Conservation (phyloP, 2,113 vertebrate genomes). For the Poeciliopsis occidentalis region DNA sequence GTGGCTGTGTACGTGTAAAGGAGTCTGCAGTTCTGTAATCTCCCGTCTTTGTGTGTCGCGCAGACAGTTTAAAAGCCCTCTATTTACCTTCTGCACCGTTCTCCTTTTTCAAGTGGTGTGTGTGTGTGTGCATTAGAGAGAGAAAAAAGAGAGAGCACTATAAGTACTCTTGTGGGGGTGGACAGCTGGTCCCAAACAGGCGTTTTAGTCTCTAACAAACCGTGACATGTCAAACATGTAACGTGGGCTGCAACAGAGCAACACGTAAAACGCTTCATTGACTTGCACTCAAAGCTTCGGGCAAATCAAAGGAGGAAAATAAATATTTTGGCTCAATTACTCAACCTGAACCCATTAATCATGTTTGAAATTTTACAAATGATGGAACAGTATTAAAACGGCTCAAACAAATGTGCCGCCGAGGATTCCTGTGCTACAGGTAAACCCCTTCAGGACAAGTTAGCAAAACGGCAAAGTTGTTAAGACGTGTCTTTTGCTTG, state of each 20-base stretch:
- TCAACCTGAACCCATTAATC: conserved; percentile 62
- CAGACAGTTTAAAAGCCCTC: conserved; percentile 80
- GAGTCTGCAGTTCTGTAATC: conserved; percentile 67
- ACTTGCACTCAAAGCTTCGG: conserved; percentile 52
- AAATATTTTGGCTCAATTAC: conserved; percentile 30
- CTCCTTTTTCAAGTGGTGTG: conserved; percentile 51
- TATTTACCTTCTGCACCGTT: conserved; percentile 79
- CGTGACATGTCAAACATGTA: conserved; percentile 72
- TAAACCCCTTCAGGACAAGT: conserved; percentile 51
- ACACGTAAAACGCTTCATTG: conserved; percentile 70
- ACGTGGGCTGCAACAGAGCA: conserved; percentile 51
- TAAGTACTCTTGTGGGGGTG: conserved; percentile 54
- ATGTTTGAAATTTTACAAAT: conserved; percentile 55
- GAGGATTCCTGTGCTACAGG: conserved; percentile 41
- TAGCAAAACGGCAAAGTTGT: conserved; percentile 53
- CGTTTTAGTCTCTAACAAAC: conserved; percentile 71
- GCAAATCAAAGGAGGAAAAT: conserved; percentile 46
- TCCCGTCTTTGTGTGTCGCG: conserved; percentile 70
- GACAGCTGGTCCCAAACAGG: conserved; percentile 73
- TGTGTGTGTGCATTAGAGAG: conserved; percentile 2
- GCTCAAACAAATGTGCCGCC: conserved; percentile 52
- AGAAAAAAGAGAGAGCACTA: conserved; percentile 23
- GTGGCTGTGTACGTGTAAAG: conserved; percentile 28
- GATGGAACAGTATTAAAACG: conserved; percentile 50
- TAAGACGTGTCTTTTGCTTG: conserved; percentile 35